Base-by-base conservation (phyloP, 2,113 vertebrate species). In the Nothocercus julius region DNA sequence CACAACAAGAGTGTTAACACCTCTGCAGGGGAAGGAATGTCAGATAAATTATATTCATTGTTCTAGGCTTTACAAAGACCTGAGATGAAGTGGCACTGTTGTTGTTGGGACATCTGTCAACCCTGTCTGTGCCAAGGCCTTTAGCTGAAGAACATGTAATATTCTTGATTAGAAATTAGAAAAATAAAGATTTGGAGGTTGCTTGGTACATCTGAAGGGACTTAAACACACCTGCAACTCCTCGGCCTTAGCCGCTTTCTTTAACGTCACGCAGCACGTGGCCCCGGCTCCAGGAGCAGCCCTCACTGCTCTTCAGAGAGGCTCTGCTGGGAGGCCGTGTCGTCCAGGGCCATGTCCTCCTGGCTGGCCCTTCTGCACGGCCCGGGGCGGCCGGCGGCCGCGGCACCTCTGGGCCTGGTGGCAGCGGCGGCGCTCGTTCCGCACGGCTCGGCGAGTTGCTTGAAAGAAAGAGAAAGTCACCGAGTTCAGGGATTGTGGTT, bases 361-460 rank as follows among this genome's bases (percentile, higher is more conserved):
- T 97, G 97, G 85, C 97, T 97, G 78, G 97, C 97, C 64, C 97
- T 89, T 44, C 97, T 78, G 81, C 97, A 97, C 77, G 96, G 94
- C 93, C 96, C 10, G 68, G 77, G 93, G 34, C 1, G 90, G 36
- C 73, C 93, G 82, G 90, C 32, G 11, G 94, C 82, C 2, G 90
- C 69, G 0, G 53, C 34, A 40, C 87, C 96, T 54, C 6, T 67
- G 0, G 5, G 67, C 64, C 85, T 85, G 6, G 96, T 91, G 73
- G 95, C 94, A 7, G 90, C 79, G 11, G 96, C 94, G 19, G 98
- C 98, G 0, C 98, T 95, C 30, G 97, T 98, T 92, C 98, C 98
- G 1, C 98, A 98, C 27, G 98, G 96, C 87, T 99, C 98, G 1
- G 98, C 97, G 7, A 96, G 97, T 95, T 98, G 98, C 98, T 99